Evolutionary conservation across 2,113 vertebrate species (phyloP).

Genomic region (Dasyurus viverrinus): DNA sequence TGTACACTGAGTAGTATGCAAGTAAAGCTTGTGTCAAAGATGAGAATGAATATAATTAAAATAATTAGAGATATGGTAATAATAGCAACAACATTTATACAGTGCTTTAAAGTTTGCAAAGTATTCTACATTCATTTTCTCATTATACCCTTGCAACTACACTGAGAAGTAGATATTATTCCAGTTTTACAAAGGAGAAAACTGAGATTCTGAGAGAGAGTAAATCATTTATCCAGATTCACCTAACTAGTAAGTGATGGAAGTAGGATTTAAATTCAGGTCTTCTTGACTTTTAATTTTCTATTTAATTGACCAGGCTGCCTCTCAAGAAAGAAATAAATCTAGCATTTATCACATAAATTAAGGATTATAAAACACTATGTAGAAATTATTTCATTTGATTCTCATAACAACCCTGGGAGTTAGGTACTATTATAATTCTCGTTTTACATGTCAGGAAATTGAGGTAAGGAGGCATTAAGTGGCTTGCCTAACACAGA

Average conservation of each 20-base stretch:
- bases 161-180: neutral
- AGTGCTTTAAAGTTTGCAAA: neutral
- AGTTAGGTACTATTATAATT: neutral
- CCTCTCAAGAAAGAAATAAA: neutral
- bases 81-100: neutral
- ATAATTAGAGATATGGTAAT: neutral
- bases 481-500: neutral
- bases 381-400: neutral
- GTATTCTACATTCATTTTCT: neutral
- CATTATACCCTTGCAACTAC: neutral
- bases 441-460: neutral
- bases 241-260: neutral
- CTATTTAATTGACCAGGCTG: neutral
- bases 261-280: neutral
- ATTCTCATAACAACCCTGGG: neutral
- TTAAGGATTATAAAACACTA: neutral
- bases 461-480: neutral
- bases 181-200: neutral
- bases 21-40: slow-evolving; percentile 2
- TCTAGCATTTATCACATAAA: neutral
- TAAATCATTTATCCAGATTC: neutral
- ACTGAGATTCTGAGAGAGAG: neutral
- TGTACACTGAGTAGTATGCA: neutral
- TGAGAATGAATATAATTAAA: neutral
- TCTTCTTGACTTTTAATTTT: neutral